phyloP scores from a whole-genome alignment of 1,140 invertebrate species.

The Bactericera cockerelli region DNA sequence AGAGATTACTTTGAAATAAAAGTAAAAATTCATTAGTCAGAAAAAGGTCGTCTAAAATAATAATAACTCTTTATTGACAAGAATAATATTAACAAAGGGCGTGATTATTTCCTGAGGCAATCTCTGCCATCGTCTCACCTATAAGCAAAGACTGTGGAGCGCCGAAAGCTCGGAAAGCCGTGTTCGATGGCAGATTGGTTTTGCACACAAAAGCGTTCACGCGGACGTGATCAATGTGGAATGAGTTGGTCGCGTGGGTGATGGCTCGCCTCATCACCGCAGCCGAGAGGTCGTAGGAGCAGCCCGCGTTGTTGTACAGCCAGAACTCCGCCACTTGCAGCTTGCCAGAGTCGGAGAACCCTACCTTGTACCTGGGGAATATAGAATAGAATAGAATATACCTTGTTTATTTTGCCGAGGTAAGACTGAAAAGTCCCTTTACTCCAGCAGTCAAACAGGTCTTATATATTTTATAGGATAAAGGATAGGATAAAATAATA shows the following conservation, averaged over 20 bases:
- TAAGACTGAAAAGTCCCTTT: too few relatives aligned
- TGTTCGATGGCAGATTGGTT: conserved; percentile 78
- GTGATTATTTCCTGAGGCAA: too few relatives aligned
- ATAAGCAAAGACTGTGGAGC: conserved; percentile 79
- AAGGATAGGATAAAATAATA: too few relatives aligned
- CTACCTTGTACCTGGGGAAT: conserved; percentile 64
- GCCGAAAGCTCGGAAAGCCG: conserved; percentile 79
- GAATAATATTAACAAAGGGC: too few relatives aligned
- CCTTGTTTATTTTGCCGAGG: too few relatives aligned
- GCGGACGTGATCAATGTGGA: conserved; percentile 50
- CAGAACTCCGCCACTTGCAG: conserved; percentile 53
- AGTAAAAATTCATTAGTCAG: too few relatives aligned
- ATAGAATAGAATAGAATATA: background rate
- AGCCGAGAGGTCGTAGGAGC: conserved; percentile 64
- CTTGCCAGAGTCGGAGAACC: conserved; percentile 54
- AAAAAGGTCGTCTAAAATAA: too few relatives aligned
- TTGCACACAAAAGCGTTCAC: conserved; percentile 54
- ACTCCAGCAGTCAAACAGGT: too few relatives aligned
- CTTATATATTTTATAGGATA: too few relatives aligned
- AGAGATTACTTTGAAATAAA: too few relatives aligned
- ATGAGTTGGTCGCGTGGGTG: conserved; percentile 64
- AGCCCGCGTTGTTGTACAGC: conserved; percentile 71
- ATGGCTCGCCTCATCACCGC: conserved; percentile 62
- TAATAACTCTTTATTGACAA: too few relatives aligned
- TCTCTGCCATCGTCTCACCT: conserved; percentile 46